Evolutionary conservation across 35 echinoderm and acorn worm genomes (phyloP).

Genomic region (Heliocidaris tuberculata): DNA sequence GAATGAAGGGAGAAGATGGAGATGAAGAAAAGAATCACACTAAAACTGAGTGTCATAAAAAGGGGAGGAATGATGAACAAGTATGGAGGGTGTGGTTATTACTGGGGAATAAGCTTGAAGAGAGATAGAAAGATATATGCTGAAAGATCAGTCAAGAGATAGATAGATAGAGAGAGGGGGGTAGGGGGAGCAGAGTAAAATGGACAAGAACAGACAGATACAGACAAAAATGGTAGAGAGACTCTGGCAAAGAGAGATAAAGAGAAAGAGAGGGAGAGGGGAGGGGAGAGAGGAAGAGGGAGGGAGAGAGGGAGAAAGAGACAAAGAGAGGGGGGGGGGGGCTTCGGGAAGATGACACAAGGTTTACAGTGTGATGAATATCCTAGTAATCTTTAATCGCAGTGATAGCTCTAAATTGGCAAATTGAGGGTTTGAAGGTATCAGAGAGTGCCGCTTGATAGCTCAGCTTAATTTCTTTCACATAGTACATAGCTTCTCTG

Average conservation of each 20-base stretch:
- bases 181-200: too few species aligned
- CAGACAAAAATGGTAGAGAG: too few species aligned
- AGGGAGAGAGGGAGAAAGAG: neutral
- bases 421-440: neutral
- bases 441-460: neutral
- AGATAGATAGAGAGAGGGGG: too few species aligned
- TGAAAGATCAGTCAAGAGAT: too few species aligned
- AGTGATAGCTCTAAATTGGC: neutral
- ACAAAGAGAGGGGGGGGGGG: neutral
- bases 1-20: too few species aligned
- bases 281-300: neutral
- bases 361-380: neutral
- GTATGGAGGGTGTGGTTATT: too few species aligned
- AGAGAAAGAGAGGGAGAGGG: neutral
- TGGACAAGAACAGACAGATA: too few species aligned
- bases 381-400: neutral
- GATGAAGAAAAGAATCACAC: too few species aligned
- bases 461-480: neutral
- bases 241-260: neutral
- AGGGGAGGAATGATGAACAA: too few species aligned
- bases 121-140: too few species aligned
- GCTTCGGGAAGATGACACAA: neutral
- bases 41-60: too few species aligned
- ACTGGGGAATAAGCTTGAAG: too few species aligned
- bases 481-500: neutral